A percentile compares a stretch with the other conserved stretches of the same genome.
These are phyloP conservation scores for Calliphora vicina DNA, from an alignment of 1,140 invertebrate genomes.

Conservation along the genomic window DNA sequence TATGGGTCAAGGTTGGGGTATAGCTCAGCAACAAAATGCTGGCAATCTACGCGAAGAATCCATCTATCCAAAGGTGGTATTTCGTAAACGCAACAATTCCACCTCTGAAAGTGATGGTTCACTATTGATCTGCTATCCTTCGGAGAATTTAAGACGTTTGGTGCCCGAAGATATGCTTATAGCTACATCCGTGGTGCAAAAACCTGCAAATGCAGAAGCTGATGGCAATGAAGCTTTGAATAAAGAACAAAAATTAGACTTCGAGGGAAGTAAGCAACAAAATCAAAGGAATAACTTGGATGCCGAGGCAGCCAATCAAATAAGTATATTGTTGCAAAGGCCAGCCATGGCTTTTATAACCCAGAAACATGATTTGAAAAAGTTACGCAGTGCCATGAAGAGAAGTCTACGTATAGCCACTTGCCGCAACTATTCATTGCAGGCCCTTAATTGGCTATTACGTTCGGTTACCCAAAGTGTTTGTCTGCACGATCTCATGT, in stretches of 20 bases:
- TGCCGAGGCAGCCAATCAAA: slow-evolving; percentile 31
- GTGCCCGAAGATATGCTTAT: slow-evolving; percentile 65
- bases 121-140: slow-evolving; percentile 82
- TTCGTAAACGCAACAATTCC: slow-evolving; percentile 57
- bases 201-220: slow-evolving; percentile 19
- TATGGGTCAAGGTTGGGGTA: slow-evolving; percentile 61
- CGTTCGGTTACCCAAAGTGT: slow-evolving; percentile 89
- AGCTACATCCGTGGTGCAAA: slow-evolving; percentile 47
- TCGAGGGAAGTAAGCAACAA: slow-evolving; percentile 22
- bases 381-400: slow-evolving; percentile 82
- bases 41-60: slow-evolving; percentile 32
- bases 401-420: slow-evolving; percentile 83
- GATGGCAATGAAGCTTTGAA: not conserved
- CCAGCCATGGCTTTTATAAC: slow-evolving; percentile 85
- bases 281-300: slow-evolving; percentile 34
- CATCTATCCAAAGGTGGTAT: slow-evolving; percentile 55
- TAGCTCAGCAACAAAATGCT: slow-evolving; percentile 42
- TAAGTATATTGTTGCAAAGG: slow-evolving; percentile 65
- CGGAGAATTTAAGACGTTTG: slow-evolving; percentile 76
- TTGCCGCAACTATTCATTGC: slow-evolving; percentile 81
- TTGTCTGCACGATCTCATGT: slow-evolving; percentile 91
- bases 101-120: slow-evolving; percentile 68
- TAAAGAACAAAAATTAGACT: slow-evolving; percentile 3
- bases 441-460: slow-evolving; percentile 95
- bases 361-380: slow-evolving; percentile 84